phyloP scores from a whole-genome alignment of 1,140 invertebrate species.

The Muscidifurax raptorellus region DNA sequence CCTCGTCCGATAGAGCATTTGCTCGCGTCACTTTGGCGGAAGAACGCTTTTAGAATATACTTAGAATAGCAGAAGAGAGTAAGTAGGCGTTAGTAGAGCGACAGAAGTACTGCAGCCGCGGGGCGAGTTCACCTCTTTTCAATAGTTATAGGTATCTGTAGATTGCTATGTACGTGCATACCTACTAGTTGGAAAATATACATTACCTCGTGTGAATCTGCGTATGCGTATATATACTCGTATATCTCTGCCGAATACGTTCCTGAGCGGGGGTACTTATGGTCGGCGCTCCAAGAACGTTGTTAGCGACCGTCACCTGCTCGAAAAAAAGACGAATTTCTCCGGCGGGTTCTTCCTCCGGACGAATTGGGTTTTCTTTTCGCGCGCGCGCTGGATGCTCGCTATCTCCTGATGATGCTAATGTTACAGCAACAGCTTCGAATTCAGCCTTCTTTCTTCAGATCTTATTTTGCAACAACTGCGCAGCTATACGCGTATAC shows the following conservation, averaged over 20 bases:
- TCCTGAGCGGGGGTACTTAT: constrained; percentile 60
- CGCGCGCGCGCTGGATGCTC: constrained; percentile 43
- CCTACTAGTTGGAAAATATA: neutral
- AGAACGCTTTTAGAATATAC: neutral
- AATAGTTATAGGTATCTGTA: no score
- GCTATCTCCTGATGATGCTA: neutral
- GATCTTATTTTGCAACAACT: neutral
- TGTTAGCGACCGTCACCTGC: constrained; percentile 61
- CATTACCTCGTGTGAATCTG: constrained; percentile 26
- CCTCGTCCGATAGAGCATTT: neutral
- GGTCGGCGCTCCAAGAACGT: constrained; percentile 59
- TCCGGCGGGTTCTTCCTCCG: constrained; percentile 38
- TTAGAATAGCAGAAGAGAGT: no score
- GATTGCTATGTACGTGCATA: no score
- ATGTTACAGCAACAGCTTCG: no score
- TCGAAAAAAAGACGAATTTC: constrained; percentile 57
- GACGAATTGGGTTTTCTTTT: constrained; percentile 54
- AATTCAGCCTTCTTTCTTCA: no score
- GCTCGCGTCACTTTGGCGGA: neutral
- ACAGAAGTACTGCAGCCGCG: no score
- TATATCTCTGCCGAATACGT: constrained; percentile 50
- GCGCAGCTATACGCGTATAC: no score
- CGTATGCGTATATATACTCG: neutral
- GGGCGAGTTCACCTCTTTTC: no score
- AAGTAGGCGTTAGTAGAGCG: no score